Percentiles rank a stretch among this genome's conserved stretches.
phyloP scores from a whole-genome alignment of 2,797 vertebrate genomes.

The Notolepis coatsorum region DNA sequence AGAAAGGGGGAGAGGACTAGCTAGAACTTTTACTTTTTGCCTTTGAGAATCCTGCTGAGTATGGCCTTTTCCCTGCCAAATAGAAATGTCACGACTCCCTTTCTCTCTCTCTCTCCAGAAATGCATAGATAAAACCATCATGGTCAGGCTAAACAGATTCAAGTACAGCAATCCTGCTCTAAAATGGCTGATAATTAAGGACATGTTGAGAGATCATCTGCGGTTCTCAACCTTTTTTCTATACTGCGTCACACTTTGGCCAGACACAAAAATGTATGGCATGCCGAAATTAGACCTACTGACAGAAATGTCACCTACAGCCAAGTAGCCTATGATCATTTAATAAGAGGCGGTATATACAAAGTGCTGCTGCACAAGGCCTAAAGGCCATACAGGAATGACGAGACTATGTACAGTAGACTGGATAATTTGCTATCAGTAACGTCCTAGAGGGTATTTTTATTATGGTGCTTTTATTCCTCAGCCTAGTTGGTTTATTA shows the following conservation, averaged over 20 bases:
- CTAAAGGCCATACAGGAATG: no score
- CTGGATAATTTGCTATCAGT: no score
- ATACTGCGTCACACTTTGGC: background rate
- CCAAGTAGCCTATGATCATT: background rate
- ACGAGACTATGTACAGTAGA: no score
- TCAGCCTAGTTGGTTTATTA: no score
- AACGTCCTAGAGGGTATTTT: no score
- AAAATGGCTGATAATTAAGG: slow-evolving; percentile 52
- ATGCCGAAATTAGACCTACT: no score
- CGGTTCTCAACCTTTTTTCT: slow-evolving; percentile 33
- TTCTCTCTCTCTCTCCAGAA: slow-evolving; percentile 71
- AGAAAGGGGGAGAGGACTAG: slow-evolving; percentile 46
- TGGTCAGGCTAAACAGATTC: slow-evolving; percentile 53
- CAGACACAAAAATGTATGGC: no score
- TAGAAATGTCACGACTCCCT: slow-evolving; percentile 81
- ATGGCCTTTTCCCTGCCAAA: slow-evolving; percentile 80
- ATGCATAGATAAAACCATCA: slow-evolving; percentile 72
- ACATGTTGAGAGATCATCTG: slow-evolving; percentile 45
- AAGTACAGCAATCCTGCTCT: slow-evolving; percentile 62
- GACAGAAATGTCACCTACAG: slow-evolving; percentile 2
- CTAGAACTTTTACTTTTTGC: slow-evolving; percentile 81
- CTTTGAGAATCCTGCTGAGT: slow-evolving; percentile 85
- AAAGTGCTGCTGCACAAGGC: slow-evolving; percentile 36
- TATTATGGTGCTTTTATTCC: no score
- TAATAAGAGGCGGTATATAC: slow-evolving; percentile 7